These are phyloP conservation scores for Ephydatia muelleri DNA, from an alignment of 37 sponge, comb jelly and placozoan genomes.

Conservation along the genomic window DNA sequence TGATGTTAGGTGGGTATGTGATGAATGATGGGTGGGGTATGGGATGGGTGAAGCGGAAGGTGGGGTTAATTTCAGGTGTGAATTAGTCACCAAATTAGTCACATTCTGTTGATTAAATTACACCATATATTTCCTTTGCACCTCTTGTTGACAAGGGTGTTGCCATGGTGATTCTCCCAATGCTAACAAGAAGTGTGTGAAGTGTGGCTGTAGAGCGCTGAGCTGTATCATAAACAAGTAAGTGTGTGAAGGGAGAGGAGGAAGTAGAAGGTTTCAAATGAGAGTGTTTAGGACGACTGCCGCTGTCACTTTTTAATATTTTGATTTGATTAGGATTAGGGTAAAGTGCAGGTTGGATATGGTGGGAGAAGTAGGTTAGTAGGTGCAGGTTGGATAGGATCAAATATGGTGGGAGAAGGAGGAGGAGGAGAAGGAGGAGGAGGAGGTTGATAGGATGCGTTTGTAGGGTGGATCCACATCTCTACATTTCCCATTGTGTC, in stretches of 20 bases:
- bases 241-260: neutral
- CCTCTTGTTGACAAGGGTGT: conserved; percentile 34
- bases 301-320: too few species aligned
- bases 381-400: neutral
- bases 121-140: neutral
- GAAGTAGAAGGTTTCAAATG: neutral
- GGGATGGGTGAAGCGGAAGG: too few species aligned
- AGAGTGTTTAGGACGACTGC: too few species aligned
- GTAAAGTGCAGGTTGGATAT: neutral
- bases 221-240: neutral
- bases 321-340: too few species aligned
- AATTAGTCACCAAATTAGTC: too few species aligned
- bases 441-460: neutral
- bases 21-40: too few species aligned
- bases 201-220: neutral
- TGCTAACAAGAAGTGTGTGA: neutral
- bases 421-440: neutral
- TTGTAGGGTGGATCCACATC: too few species aligned
- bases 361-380: neutral
- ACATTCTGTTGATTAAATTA: too few species aligned
- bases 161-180: conserved; percentile 9
- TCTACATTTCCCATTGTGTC: too few species aligned
- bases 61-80: too few species aligned
- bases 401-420: neutral
- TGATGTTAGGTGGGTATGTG: too few species aligned